phyloP scores from a whole-genome alignment of 2,888 invertebrate species.

The Taenaris catops region DNA sequence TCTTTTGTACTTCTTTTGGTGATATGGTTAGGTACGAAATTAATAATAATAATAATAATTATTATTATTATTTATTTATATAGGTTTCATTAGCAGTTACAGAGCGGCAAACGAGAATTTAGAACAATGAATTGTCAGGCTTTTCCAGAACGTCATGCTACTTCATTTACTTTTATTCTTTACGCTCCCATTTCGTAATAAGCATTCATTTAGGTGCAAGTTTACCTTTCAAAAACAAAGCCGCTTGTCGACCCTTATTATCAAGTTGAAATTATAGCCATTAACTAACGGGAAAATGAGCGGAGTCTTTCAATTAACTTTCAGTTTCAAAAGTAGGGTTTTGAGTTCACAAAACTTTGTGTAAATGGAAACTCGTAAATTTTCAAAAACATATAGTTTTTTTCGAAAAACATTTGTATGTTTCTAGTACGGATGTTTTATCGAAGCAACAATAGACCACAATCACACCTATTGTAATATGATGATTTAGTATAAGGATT shows the following conservation, averaged over 20 bases:
- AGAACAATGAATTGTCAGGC: conserved; percentile 13
- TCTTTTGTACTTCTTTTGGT: no score
- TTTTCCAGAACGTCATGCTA: conserved; percentile 38
- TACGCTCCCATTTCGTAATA: conserved; percentile 63
- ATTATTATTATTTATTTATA: no score
- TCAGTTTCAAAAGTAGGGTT: conserved; percentile 49
- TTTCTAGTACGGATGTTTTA: no score
- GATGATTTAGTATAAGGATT: no score
- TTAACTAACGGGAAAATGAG: conserved; percentile 63
- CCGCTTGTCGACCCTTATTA: conserved; percentile 69
- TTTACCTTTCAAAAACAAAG: conserved; percentile 68
- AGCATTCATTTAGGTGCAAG: conserved; percentile 58
- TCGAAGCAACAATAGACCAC: no score
- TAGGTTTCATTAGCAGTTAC: no score
- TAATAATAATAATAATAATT: no score
- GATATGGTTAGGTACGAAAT: no score
- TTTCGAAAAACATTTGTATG: no score
- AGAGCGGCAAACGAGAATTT: background rate
- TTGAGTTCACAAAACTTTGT: conserved; percentile 42
- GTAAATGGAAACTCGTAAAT: conserved; percentile 30
- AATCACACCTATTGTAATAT: no score
- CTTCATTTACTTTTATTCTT: conserved; percentile 46
- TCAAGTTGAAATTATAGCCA: conserved; percentile 72
- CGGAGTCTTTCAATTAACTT: conserved; percentile 50
- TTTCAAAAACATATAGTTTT: no score